Evolutionary conservation across 2,797 vertebrate species (phyloP).

Genomic region (Menidia menidia): DNA sequence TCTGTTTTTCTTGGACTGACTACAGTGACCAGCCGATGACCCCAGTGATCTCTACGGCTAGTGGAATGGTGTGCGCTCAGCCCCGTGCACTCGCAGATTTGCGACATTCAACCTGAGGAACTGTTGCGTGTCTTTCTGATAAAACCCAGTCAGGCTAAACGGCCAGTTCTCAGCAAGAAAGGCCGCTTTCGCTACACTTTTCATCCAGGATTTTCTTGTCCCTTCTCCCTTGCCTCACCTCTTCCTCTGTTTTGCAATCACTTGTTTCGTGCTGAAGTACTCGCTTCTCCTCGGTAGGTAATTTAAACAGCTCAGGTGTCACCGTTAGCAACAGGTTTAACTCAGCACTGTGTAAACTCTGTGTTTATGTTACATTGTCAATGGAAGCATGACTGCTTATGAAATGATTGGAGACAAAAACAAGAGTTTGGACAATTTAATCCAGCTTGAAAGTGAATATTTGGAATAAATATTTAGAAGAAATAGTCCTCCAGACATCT

Average conservation of each 20-base stretch:
- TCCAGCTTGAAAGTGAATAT: no score
- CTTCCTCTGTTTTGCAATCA: neutral
- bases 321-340: no score
- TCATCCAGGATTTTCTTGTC: slow-evolving; percentile 20
- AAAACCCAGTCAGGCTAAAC: neutral
- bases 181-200: neutral
- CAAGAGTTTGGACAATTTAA: no score
- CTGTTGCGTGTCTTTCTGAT: neutral
- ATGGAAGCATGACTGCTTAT: no score
- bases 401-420: no score
- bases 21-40: slow-evolving; percentile 53
- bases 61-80: slow-evolving; percentile 10
- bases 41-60: slow-evolving; percentile 35
- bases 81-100: slow-evolving; percentile 1
- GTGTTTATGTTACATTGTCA: no score
- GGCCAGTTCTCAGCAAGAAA: slow-evolving; percentile 41
- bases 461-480: no score
- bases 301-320: no score
- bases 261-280: neutral
- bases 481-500: no score
- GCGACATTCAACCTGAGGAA: neutral
- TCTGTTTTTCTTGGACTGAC: slow-evolving; percentile 61
- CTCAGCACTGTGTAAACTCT: no score
- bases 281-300: no score
- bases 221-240: neutral